A percentile compares a stretch with the other conserved stretches of the same genome.
These are phyloP conservation scores for Trididemnum clinides DNA, from an alignment of 23 tunicate species.

Conservation along the genomic window DNA sequence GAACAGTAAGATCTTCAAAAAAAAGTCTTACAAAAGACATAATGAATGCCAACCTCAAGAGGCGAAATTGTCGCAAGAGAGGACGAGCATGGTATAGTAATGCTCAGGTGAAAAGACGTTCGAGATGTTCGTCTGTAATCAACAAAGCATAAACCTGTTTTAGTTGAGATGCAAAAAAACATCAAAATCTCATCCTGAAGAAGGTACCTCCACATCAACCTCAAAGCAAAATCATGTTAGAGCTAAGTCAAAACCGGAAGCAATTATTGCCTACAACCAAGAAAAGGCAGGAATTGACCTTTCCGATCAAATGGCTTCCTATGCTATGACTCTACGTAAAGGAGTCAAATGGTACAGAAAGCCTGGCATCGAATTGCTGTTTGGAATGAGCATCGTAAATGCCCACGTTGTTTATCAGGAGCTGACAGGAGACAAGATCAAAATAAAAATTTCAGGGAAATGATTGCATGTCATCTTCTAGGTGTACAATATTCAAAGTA, in stretches of 20 bases:
- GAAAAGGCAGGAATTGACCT: conserved; percentile 5
- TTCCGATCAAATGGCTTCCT: neutral
- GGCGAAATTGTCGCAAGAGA: neutral
- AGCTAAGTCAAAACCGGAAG: neutral
- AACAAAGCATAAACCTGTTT: neutral
- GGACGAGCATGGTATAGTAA: conserved; percentile 1
- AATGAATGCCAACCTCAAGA: neutral
- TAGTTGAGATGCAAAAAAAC: neutral
- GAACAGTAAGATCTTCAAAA: neutral
- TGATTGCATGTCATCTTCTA: neutral
- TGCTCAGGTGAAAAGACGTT: neutral
- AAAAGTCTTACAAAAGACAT: neutral
- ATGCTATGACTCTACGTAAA: neutral
- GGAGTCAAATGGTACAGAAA: conserved; percentile 8
- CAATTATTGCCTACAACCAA: neutral
- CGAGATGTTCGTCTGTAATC: neutral
- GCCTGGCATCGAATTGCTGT: neutral
- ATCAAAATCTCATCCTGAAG: neutral
- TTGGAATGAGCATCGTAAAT: too few relatives aligned
- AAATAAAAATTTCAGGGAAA: neutral
- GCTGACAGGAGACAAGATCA: neutral
- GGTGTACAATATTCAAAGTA: neutral
- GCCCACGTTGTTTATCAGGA: too few relatives aligned
- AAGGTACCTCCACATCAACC: neutral
- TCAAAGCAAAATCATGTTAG: neutral